These are phyloP conservation scores for Caloenas nicobarica DNA, from an alignment of 2,113 vertebrate species.

Conservation along the genomic window DNA sequence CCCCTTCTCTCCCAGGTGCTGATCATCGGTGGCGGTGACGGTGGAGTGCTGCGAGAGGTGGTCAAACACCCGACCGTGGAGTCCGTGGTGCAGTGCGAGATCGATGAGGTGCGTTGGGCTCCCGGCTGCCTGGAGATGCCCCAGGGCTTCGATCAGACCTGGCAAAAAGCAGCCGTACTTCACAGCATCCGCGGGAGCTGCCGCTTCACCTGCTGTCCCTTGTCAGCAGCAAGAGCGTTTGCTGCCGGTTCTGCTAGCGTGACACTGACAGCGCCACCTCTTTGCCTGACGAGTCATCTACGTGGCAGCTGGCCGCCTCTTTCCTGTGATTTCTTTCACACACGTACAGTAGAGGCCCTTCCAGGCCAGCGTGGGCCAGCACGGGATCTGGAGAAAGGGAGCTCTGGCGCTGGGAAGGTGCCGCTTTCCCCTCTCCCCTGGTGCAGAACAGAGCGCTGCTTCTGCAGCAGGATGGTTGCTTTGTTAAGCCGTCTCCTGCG, in stretches of 20 bases:
- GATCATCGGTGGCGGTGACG: conserved; percentile 95
- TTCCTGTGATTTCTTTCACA: not conserved
- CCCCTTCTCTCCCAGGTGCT: conserved; percentile 80
- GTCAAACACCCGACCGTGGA: conserved; percentile 92
- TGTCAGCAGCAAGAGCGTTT: not conserved
- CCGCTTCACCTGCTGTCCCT: conserved; percentile 18
- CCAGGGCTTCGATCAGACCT: not conserved
- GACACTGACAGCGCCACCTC: conserved; percentile 51
- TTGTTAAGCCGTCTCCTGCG: not conserved
- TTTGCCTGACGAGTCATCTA: conserved; percentile 20
- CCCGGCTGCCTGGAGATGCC: not conserved
- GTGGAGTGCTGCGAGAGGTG: conserved; percentile 93
- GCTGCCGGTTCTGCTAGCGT: not conserved
- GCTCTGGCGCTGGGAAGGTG: not conserved
- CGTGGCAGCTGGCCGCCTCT: conserved; percentile 51
- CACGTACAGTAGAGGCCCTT: not conserved
- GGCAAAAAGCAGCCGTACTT: rapidly evolving
- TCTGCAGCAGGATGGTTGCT: not conserved
- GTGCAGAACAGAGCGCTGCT: rapidly evolving
- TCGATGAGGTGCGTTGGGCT: conserved; percentile 86
- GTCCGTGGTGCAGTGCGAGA: conserved; percentile 93
- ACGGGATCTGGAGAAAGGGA: not conserved
- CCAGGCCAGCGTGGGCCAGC: not conserved
- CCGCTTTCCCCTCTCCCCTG: not conserved
- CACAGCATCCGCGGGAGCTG: not conserved